Conservation (phyloP, 53 echinoderm and acorn worm species). For the Zoroaster sp. region DNA sequence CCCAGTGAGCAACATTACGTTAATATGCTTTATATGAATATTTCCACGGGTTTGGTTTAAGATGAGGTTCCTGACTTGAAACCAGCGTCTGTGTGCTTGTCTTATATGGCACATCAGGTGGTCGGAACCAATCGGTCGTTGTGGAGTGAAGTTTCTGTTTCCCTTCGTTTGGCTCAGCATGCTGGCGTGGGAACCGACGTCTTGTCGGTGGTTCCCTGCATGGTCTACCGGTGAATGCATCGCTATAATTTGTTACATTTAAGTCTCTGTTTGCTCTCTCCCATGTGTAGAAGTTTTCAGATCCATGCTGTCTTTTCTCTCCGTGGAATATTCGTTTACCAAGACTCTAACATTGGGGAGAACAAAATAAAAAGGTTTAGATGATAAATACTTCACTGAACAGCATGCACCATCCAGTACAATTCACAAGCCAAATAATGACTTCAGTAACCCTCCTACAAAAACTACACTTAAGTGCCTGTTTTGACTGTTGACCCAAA, state of each 20-base stretch:
- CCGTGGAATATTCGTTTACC: slow-evolving; percentile 75
- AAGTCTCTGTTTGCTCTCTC: slow-evolving; percentile 65
- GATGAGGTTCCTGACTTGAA: slow-evolving; percentile 92
- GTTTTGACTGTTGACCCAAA: too few relatives aligned
- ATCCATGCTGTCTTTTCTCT: slow-evolving; percentile 79
- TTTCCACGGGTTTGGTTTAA: slow-evolving; percentile 97
- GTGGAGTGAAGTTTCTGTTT: slow-evolving; percentile 74
- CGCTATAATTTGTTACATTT: slow-evolving; percentile 64
- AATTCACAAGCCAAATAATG: too few relatives aligned
- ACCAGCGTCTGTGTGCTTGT: slow-evolving; percentile 90
- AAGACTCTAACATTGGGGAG: slow-evolving; percentile 67
- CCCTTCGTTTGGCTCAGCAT: slow-evolving; percentile 70
- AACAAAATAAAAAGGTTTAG: not conserved
- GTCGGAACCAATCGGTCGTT: slow-evolving; percentile 74
- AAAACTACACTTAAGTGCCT: too few relatives aligned
- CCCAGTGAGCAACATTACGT: too few relatives aligned
- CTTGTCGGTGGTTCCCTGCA: slow-evolving; percentile 80
- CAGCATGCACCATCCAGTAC: too few relatives aligned
- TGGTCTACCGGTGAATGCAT: slow-evolving; percentile 67
- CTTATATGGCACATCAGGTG: slow-evolving; percentile 81
- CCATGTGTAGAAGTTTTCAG: slow-evolving; percentile 78
- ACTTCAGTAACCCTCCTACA: too few relatives aligned
- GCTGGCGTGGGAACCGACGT: slow-evolving; percentile 80
- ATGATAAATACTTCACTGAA: not conserved
- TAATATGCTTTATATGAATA: slow-evolving; percentile 91